A percentile compares a stretch with the other conserved stretches of the same genome.
Conservation (phyloP, 2,797 vertebrate species). For the Protonibea diacanthus region DNA sequence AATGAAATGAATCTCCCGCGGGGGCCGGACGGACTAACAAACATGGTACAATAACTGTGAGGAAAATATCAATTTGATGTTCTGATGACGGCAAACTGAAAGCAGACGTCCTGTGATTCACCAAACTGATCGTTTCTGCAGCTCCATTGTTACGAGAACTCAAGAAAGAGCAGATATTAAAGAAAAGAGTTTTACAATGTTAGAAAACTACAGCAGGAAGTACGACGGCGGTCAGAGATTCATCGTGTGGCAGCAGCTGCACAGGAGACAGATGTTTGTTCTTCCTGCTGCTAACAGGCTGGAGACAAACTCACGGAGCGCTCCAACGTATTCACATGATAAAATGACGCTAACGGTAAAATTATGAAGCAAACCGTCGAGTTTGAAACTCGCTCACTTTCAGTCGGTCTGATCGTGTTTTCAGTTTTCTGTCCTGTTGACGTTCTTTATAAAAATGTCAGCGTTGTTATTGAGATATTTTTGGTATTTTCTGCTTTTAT, state of each 20-base stretch:
- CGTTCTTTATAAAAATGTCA: too few species aligned
- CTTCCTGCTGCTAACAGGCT: background rate
- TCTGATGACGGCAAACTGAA: constrained; percentile 5
- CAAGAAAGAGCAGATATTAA: background rate
- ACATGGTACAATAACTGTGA: background rate
- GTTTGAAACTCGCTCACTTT: too few species aligned
- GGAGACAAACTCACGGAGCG: background rate
- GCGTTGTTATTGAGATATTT: too few species aligned
- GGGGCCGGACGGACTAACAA: background rate
- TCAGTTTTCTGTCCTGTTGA: too few species aligned
- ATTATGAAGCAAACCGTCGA: too few species aligned
- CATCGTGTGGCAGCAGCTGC: background rate
- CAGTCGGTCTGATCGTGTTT: too few species aligned
- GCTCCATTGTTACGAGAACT: background rate
- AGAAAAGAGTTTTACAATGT: background rate
- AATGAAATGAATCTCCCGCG: background rate
- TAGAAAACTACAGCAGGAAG: too few species aligned
- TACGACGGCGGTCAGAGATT: background rate
- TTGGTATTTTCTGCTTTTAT: too few species aligned
- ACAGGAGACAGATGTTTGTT: too few species aligned
- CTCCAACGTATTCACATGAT: too few species aligned
- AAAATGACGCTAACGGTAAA: too few species aligned
- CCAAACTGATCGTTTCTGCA: constrained; percentile 7
- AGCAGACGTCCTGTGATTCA: background rate
- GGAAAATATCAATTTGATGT: constrained; percentile 9